phyloP scores from a whole-genome alignment of 2,797 vertebrate genomes.

The Mycteria americana region DNA sequence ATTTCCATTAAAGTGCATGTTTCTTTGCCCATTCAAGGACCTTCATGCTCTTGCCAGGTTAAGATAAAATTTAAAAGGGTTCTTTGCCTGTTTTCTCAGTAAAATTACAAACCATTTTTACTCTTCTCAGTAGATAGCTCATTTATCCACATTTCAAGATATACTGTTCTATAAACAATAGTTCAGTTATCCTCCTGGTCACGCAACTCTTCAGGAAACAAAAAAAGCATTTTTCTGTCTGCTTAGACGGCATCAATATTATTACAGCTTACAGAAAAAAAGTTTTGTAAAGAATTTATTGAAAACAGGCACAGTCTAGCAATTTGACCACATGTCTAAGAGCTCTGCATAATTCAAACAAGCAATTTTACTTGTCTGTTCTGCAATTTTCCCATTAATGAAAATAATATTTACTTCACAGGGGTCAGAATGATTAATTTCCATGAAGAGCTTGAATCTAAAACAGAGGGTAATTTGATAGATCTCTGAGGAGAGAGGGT shows the following conservation, averaged over 20 bases:
- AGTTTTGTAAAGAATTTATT: background rate
- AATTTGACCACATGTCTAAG: background rate
- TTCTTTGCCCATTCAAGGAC: background rate
- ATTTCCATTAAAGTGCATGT: background rate
- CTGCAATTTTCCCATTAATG: constrained; percentile 27
- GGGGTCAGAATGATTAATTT: constrained; percentile 26
- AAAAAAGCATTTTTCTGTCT: background rate
- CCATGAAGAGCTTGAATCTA: background rate
- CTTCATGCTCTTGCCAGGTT: background rate
- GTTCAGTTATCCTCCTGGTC: background rate
- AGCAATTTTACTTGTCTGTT: constrained; percentile 23
- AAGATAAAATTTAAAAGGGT: background rate
- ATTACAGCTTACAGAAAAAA: background rate
- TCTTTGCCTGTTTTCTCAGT: background rate
- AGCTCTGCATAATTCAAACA: background rate
- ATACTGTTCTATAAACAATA: background rate
- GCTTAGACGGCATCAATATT: background rate
- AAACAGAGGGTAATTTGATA: constrained; percentile 8
- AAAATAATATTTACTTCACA: constrained; percentile 54
- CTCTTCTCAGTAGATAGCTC: background rate
- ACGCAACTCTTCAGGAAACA: background rate
- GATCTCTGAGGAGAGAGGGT: background rate
- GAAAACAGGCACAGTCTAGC: background rate
- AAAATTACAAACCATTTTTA: background rate
- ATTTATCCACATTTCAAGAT: background rate